Evolutionary conservation across 2,888 invertebrate species (phyloP), one percentile per base, ranked within the genome.

Genomic region (Drosophila putrida): DNA sequence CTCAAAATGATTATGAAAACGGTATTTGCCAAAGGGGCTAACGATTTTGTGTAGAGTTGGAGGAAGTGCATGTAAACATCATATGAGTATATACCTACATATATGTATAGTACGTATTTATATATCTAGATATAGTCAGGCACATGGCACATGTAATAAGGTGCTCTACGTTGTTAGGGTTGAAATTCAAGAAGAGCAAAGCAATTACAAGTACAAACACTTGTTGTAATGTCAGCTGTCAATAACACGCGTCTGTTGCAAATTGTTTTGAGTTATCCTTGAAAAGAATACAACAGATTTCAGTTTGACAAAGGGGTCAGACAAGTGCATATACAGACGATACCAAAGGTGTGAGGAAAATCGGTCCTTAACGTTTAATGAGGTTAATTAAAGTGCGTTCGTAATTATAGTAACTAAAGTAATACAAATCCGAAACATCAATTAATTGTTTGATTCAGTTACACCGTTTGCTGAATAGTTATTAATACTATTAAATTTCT

Each of bases 181-280:
- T 74, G 78, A 74, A 79, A 80, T 61, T 66, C 20, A 62, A 71
- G 80, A 44, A 58, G 38, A 41, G 64, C 67, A 51, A 63, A 66
- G 77, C 78, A 79, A 79, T 79, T 79, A 80, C 67, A 77, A 80
- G 74, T 55, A 74, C 74, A 79, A 85, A 83, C 84, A 84, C 84
- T 84, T 85, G 84, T 87, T 87, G 82, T 82, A 84, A 84, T 73
- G 88, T 85, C 84, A 85, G 84, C 88, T 85, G 84, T 85, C 84
- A 85, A 87, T 85, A 72, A 75, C 85, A 85, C 77, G 71, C 80
- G 82, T 72, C 68, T 64, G 59, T 74, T 59, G 74, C 65, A 54
- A 76, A 66, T 70, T 55, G 61, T 28, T 57, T 44, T 38, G 72
- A 63, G 66, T 60, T 49, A 63, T 60, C 41, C 59, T 8, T 28